Conservation (phyloP, 2,797 vertebrate genomes). For the Phataginus tricuspis region DNA sequence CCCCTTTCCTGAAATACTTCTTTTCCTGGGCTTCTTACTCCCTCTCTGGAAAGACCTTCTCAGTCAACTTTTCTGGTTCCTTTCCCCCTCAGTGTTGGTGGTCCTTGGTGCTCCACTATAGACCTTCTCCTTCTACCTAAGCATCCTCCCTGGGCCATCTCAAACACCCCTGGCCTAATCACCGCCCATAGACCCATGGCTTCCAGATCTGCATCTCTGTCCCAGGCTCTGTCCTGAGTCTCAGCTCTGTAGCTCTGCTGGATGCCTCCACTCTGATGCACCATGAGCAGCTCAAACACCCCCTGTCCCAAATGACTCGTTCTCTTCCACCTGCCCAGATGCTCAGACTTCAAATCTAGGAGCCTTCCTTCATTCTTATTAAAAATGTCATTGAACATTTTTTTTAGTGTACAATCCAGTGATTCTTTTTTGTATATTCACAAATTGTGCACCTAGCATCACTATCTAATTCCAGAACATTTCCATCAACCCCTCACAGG, state of each 20-base stretch:
- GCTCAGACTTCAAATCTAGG: background rate
- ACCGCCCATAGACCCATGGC: fast-evolving
- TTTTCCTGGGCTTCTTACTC: background rate
- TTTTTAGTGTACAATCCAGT: background rate
- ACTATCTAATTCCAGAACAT: background rate
- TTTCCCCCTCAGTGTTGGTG: background rate
- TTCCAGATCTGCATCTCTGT: background rate
- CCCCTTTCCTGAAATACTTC: background rate
- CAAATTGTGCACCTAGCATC: background rate
- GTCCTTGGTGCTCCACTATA: background rate
- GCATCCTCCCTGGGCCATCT: background rate
- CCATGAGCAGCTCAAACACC: background rate
- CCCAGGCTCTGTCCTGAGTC: background rate
- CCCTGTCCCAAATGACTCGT: background rate
- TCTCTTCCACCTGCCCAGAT: too few species aligned
- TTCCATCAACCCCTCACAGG: background rate
- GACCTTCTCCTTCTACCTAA: background rate
- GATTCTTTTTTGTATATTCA: background rate
- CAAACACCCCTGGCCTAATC: background rate
- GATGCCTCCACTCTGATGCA: background rate
- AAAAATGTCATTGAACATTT: background rate
- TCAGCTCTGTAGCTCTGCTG: background rate
- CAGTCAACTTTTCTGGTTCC: background rate
- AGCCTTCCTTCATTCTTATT: background rate
- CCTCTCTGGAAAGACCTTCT: background rate